Percentiles rank a stretch among this genome's conserved stretches.
phyloP scores from a whole-genome alignment of 2,113 vertebrate species.

The Macaca nemestrina region DNA sequence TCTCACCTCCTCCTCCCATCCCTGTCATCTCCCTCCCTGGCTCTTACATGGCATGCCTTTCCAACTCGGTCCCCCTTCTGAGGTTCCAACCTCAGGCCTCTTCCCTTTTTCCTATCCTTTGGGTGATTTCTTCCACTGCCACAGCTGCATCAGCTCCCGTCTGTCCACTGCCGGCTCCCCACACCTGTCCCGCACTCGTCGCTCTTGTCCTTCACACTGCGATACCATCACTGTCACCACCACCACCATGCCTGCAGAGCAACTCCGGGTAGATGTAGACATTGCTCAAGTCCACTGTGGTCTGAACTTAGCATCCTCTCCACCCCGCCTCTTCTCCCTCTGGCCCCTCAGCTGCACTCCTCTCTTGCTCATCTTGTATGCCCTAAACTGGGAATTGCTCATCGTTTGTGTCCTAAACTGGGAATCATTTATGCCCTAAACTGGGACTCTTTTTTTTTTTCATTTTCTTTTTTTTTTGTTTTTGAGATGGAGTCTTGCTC shows the following conservation, averaged over 20 bases:
- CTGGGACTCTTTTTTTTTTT: not conserved
- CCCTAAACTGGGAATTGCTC: not conserved
- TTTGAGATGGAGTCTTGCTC: too few relatives aligned
- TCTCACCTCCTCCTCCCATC: not conserved
- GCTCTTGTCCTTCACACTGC: not conserved
- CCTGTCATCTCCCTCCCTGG: not conserved
- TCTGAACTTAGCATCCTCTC: too few relatives aligned
- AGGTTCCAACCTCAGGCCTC: too few relatives aligned
- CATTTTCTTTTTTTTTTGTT: too few relatives aligned
- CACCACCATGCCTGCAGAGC: not conserved
- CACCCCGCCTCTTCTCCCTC: not conserved
- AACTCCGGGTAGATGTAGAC: not conserved
- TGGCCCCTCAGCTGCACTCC: not conserved
- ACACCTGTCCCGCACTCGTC: fast-evolving
- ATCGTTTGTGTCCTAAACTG: not conserved
- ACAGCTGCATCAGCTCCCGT: not conserved
- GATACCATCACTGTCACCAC: too few relatives aligned
- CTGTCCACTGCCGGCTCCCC: not conserved
- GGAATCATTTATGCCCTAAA: not conserved
- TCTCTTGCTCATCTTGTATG: not conserved
- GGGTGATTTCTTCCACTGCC: not conserved
- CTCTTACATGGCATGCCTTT: fast-evolving
- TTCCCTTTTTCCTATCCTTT: not conserved
- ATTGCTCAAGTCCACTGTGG: fast-evolving
- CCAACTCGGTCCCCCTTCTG: not conserved